Base-by-base conservation (phyloP, 2,113 vertebrate genomes). In the Anseranas semipalmata region DNA sequence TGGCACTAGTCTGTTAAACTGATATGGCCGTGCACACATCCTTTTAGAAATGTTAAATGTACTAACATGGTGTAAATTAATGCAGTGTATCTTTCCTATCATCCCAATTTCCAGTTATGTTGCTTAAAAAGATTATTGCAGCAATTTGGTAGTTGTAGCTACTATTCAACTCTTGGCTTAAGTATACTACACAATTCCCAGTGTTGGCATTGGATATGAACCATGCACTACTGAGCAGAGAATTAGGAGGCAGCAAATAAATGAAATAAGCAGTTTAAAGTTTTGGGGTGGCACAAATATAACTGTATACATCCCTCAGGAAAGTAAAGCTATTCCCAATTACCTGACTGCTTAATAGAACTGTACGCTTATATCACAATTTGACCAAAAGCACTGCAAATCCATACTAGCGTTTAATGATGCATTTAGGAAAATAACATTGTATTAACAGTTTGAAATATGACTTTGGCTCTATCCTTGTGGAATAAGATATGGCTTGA, bases 231-330 rank as follows among this genome's bases (percentile, higher is more conserved):
- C 28, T 43, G 78, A 55, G 88, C 24, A 60, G 16, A 82, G 68
- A 93, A 62, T 71, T 46, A 63, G 73, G 71, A 93, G 56, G 8
- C 33, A 92, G 82, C 32, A 97, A 96, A 91, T 77, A 94, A 96
- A 93, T 17, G 11, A 76, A 92, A 77, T 30, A 48, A 9, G 45
- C 59, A 92, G 41, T 82, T 87, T 85, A 41, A 96, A 95, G 66
- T 94, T 94, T 85, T 52, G 59, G 48, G 59, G 63, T 66, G 71
- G 80, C 79, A 73, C 46, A 72, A 45, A 55, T 45, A 96, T 71
- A 93, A 59, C 18, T 3, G 14, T 30, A 97, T 83, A 74, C 37
- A 76, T 75, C 68, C 78, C 24, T 32, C 84, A 94, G 70, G 46
- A 91, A 95, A 94, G 68, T 67, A 96, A 81, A 76, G 59, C 85